Conservation (phyloP, 2,113 vertebrate species). For the Myotis lucifugus region DNA sequence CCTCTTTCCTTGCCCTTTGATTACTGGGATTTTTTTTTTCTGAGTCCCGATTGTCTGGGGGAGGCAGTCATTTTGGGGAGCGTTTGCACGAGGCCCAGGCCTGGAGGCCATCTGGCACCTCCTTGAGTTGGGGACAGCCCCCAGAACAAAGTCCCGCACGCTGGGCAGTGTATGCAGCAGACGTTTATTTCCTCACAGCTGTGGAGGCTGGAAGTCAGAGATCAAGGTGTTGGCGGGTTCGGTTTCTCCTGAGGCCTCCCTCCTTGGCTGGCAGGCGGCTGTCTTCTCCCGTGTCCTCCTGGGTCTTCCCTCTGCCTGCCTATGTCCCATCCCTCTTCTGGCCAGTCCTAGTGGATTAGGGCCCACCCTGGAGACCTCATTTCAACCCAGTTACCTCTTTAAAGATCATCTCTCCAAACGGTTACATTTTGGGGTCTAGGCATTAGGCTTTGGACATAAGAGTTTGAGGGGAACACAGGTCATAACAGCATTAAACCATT, state of each 20-base stretch:
- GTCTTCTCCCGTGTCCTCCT: neutral
- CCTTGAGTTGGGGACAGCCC: fast-evolving
- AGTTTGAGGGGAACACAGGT: neutral
- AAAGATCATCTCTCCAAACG: neutral
- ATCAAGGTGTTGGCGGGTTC: neutral
- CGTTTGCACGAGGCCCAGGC: neutral
- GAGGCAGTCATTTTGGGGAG: neutral
- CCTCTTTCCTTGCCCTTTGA: neutral
- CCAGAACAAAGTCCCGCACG: fast-evolving
- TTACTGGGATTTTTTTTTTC: neutral
- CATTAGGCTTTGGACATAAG: neutral
- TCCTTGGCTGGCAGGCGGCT: neutral
- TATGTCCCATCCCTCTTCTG: neutral
- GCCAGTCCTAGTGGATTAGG: neutral
- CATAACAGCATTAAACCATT: fast-evolving
- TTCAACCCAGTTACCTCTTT: neutral
- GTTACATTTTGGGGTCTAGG: neutral
- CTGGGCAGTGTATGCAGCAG: neutral
- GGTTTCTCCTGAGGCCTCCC: neutral
- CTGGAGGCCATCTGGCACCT: neutral
- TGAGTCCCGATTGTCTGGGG: neutral
- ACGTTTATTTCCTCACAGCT: neutral
- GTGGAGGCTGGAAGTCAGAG: neutral
- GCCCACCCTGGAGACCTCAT: neutral
- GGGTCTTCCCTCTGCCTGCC: no score